A percentile compares a stretch with the other conserved stretches of the same genome.
Evolutionary conservation across 2,797 vertebrate genomes (phyloP).

Genomic region (Podargus strigoides): DNA sequence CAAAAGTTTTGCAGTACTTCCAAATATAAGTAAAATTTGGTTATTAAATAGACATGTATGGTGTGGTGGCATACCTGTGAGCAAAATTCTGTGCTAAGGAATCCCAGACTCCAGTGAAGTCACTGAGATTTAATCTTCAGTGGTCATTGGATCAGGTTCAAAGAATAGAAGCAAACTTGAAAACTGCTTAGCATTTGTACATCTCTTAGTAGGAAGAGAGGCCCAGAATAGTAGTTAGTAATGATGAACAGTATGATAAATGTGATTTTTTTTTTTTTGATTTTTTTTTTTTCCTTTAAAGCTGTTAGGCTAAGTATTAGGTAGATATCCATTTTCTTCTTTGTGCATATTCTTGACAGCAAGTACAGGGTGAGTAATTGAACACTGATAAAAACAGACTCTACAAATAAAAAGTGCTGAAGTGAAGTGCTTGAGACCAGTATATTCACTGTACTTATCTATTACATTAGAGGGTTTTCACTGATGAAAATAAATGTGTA

Average conservation of each 20-base stretch:
- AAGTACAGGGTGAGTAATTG: neutral
- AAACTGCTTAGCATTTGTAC: neutral
- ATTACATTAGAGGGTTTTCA: neutral
- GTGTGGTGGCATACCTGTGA: neutral
- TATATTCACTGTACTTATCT: neutral
- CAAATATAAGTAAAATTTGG: neutral
- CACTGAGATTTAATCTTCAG: neutral
- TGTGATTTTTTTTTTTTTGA: neutral
- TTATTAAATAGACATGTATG: neutral
- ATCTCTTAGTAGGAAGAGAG: neutral
- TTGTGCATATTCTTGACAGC: neutral
- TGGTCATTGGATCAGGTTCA: neutral
- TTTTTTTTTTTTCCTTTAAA: neutral
- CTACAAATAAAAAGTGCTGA: neutral
- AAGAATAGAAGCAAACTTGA: neutral
- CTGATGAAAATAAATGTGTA: neutral
- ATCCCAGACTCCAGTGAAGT: neutral
- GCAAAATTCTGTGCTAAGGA: neutral
- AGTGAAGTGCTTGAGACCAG: neutral
- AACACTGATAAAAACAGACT: neutral
- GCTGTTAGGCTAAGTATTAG: neutral
- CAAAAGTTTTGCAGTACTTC: neutral
- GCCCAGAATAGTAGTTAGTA: neutral
- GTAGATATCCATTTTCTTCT: neutral
- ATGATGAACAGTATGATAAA: neutral